Base-by-base conservation (phyloP, 2,888 invertebrate genomes). In the Portevinia maculata region DNA sequence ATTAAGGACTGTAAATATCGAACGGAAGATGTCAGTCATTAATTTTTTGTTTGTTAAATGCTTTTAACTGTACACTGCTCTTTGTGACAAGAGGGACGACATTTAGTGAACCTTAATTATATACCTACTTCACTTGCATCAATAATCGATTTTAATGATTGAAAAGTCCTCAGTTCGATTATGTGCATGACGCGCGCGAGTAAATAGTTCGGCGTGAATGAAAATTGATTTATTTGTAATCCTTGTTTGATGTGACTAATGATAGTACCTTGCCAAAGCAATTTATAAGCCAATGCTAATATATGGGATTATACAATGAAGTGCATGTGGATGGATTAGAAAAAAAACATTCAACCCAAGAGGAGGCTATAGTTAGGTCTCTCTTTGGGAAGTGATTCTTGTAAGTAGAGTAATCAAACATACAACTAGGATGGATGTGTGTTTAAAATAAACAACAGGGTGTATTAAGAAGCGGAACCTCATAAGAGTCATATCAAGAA, bases 171-270 rank as follows among this genome's bases (percentile, higher is more conserved):
- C n/a, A 21, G 3, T 13, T 21, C 9, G 46, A 32, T 0, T 60
- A 19, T 17, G 28, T 32, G 30, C 60, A 46, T 46, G 46, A 21
- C 3, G 3, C 8, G 19, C n/a, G 59, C 15, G 21, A 55, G 19
- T 37, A 53, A 21, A 57, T 28, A 15, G 24, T 39, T 41, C n/a
- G 4, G 9, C 19, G 13, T 15, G 21, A 34, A 19, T 21, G 24
- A 46, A 46, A 69, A 53, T 46, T 34, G 46, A 78, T 78, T 78
- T 70, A 64, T 70, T 28, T 70, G 62, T 64, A 70, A 78, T 78
- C 55, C 41, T 57, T 52, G 57, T 52, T 65, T 21, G 55, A 50
- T 48, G 53, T 55, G 60, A 62, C 60, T 62, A 62, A 71, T 62
- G 71, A 46, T 24, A 32, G 15, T 17, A 30, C 50, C 1, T 15